Base-by-base conservation (phyloP, 2,113 vertebrate species). In the Onychostruthus taczanowskii region DNA sequence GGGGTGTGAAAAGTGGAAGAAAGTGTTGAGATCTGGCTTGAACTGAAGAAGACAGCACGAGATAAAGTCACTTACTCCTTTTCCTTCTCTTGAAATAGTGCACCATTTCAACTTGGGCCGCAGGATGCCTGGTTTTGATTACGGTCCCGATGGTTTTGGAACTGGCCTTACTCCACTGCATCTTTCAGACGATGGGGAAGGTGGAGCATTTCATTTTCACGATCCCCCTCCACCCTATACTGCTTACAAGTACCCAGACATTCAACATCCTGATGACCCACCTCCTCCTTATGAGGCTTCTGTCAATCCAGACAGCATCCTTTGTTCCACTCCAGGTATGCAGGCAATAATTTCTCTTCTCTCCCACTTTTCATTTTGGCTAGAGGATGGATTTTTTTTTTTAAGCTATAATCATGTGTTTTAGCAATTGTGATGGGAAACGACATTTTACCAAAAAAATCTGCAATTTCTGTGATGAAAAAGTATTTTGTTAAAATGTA, bases 101-200 rank as follows among this genome's bases (percentile, higher is more conserved):
- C 99, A 99, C 89, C 99, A 99, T 95, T 99, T 99, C 87, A 99
- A 99, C 97, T 97, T 99, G n/a, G 99, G 99, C 33, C 98, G 99
- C 76, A 98, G 99, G 95, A 99, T 99, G 96, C 99, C 99, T 2
- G 99, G 99, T 23, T 99, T 99, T 30, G 99, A 99, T 95, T 99
- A 99, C 2, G 99, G 99, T 66, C 99, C 99, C 0, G 99, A 99
- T 6, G 98, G 98, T 7, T 99, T 99, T 26, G 99, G 99, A 85
- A 99, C 99, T 1, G 99, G 99, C 84, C 98, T 99, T 78, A 99
- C 99, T 6, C 99, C 99, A 1, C 98, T 99, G 77, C 99, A 99
- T 84, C 98, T 99, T 62, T 99, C 99, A 8, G 99, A 99, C 4
- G 99, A 99, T 20, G 99, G 99, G 11, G 99, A 99, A 78, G 99